A percentile compares a stretch with the other conserved stretches of the same genome.
phyloP scores from a whole-genome alignment of 64 coral and sea anemone species.

The Hydrozoanthus tunicans region DNA sequence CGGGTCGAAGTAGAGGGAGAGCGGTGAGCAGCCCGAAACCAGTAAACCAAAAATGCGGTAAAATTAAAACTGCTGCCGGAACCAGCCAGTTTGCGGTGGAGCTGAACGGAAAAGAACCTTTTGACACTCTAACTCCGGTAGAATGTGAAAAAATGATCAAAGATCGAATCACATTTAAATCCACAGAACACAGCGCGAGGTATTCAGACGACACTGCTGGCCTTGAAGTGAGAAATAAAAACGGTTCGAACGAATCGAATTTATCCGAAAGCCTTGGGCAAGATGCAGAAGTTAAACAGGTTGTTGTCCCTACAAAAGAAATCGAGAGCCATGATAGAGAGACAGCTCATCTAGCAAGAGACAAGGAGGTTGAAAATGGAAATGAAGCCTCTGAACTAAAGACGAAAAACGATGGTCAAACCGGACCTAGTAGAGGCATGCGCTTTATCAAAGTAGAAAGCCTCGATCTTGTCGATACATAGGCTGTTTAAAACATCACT shows the following conservation, averaged over 20 bases:
- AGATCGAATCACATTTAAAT: neutral
- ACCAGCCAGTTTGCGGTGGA: neutral
- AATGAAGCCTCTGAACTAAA: neutral
- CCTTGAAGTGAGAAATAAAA: neutral
- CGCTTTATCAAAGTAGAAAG: neutral
- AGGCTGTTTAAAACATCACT: neutral
- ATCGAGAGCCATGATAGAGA: neutral
- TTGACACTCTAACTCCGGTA: conserved; percentile 17
- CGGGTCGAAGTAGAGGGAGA: neutral
- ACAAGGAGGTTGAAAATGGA: neutral
- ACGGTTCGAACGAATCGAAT: neutral
- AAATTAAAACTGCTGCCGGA: neutral
- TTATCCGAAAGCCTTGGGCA: neutral
- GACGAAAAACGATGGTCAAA: neutral
- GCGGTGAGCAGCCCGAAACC: neutral
- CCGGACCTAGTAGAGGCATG: neutral
- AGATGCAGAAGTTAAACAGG: neutral
- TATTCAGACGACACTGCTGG: neutral
- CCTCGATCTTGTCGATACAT: neutral
- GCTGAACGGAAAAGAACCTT: neutral
- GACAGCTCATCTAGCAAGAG: neutral
- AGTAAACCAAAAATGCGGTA: neutral
- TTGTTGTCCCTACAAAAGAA: neutral
- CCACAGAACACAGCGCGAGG: neutral
- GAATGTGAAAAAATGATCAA: conserved; percentile 20